Evolutionary conservation across 2,797 vertebrate species (phyloP), one percentile per base, ranked within the genome.

Genomic region (Sebastes ruberrimus): DNA sequence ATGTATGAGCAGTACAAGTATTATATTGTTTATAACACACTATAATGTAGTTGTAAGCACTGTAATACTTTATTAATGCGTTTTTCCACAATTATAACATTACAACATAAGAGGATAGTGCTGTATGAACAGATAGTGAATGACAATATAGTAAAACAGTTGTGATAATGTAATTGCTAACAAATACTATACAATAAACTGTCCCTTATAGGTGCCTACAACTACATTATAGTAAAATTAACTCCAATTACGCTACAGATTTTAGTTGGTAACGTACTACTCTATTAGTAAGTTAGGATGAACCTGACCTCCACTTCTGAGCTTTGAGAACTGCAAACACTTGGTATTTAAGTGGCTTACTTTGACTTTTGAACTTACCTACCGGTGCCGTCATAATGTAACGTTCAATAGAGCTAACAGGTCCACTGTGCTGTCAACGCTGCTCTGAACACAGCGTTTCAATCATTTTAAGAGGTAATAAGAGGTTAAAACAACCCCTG

Each of bases 401-500:
- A 64, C 18, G 63, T 71, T 52, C 52, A 60, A 64, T 18, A 71
- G 56, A 77, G 67, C 28, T 3, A 55, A 20, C 46, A 32, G 30
- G 65, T 64, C 75, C 73, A 35, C 71, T 71, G 25, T 28, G 52
- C 56, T 61, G 60, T 73, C 30, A 20, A 2, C 10, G 32, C 22
- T 28, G 28, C 72, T 65, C 28, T 67, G 42, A 76, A 53, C 62
- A 55, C 23, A 46, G 2, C 23, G 61, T 64, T 76, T 78, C 49
- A 78, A 38, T 83, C 78, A 73, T 73, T 83, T 72, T 55, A 82
- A 85, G 59, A 78, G 69, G 70, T 57, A 25, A 52, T 46, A 77
- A 28, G 38, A 81, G 85, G 76, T 81, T 78, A 86, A 89, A 86
- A 83, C 73, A 86, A 82, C 81, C 77, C 46, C 25, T 35, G 14